Conservation (phyloP, 2,113 vertebrate genomes). For the Calidris pygmaea region DNA sequence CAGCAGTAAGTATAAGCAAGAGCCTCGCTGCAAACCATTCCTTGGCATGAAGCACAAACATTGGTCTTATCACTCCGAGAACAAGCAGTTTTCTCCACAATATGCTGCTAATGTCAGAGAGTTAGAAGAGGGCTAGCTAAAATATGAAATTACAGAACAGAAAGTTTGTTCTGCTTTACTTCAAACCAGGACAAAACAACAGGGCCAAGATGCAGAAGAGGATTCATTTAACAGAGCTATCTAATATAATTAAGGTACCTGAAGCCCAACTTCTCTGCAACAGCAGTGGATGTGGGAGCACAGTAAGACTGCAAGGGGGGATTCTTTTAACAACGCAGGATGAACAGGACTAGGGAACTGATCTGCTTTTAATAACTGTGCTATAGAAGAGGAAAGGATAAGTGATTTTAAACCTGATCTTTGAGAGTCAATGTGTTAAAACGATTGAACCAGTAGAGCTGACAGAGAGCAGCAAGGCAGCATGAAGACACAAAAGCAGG, state of each 20-base stretch:
- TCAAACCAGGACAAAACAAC: not conserved
- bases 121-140: no score
- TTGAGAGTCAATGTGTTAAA: not conserved
- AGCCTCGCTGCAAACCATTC: no score
- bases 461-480: not conserved
- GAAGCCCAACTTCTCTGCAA: not conserved
- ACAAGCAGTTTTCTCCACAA: no score
- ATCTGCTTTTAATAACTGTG: not conserved
- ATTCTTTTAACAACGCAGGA: not conserved
- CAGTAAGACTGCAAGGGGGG: not conserved
- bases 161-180: no score
- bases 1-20: no score
- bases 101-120: no score
- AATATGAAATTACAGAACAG: no score
- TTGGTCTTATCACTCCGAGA: no score
- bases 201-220: not conserved
- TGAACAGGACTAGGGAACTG: not conserved
- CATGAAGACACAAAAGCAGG: not conserved
- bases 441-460: not conserved
- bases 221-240: not conserved
- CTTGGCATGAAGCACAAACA: no score
- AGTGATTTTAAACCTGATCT: not conserved
- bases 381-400: not conserved
- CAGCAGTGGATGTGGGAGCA: not conserved
- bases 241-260: not conserved